phyloP scores from a whole-genome alignment of 2,797 vertebrate species.

The Morelia viridis region DNA sequence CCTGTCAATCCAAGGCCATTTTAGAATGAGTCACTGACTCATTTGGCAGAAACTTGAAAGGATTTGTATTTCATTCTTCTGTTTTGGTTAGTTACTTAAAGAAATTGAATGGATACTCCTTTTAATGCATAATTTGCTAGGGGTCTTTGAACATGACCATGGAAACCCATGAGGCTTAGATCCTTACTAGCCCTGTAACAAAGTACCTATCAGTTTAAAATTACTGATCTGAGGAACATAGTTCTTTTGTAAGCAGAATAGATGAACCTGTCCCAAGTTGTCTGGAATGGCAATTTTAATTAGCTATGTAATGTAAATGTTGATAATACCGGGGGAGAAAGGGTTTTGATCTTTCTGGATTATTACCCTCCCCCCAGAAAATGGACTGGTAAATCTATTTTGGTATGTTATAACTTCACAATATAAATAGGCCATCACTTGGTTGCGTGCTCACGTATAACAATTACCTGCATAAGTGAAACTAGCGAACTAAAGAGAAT shows the following conservation, averaged over 20 bases:
- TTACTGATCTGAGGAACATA: slow-evolving; percentile 55
- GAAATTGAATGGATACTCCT: slow-evolving; percentile 58
- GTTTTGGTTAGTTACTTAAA: slow-evolving; percentile 23
- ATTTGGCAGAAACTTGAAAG: slow-evolving; percentile 59
- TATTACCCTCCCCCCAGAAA: background rate
- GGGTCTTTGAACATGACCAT: slow-evolving; percentile 59
- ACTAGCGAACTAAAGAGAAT: background rate
- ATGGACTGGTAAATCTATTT: background rate
- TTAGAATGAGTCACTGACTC: slow-evolving; percentile 40
- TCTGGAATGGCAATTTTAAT: slow-evolving; percentile 58
- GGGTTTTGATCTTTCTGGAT: background rate
- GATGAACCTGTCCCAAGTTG: slow-evolving; percentile 56
- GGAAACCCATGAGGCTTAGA: slow-evolving; percentile 56
- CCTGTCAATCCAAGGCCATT: slow-evolving; percentile 27
- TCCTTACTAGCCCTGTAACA: slow-evolving; percentile 65
- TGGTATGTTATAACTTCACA: background rate
- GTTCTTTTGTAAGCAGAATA: slow-evolving; percentile 61
- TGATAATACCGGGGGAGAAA: background rate
- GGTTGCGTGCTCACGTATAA: background rate
- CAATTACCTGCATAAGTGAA: background rate
- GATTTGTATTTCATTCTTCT: slow-evolving; percentile 54
- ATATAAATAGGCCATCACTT: background rate
- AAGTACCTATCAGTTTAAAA: slow-evolving; percentile 55
- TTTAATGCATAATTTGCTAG: slow-evolving; percentile 64
- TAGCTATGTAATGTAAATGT: slow-evolving; percentile 37